Percentiles rank a stretch among this genome's conserved stretches.
Conservation (phyloP, 2,113 vertebrate genomes). For the Azemiops feae region DNA sequence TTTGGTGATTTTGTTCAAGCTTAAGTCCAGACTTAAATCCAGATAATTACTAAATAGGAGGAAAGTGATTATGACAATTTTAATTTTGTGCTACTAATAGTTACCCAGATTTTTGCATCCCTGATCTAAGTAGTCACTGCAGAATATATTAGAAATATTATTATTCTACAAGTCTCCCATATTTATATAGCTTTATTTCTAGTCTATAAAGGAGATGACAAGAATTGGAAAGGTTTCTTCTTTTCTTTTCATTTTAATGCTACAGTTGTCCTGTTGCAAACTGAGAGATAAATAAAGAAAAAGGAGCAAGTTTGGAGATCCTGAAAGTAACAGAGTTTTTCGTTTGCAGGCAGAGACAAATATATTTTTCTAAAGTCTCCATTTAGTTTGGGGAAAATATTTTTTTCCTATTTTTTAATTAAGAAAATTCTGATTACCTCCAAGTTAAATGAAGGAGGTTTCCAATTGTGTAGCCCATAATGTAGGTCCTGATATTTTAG, state of each 20-base stretch:
- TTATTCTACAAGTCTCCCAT: not conserved
- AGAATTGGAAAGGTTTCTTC: too few species aligned
- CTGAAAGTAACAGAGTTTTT: not conserved
- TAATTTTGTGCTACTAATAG: not conserved
- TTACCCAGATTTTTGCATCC: not conserved
- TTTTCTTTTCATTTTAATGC: not conserved
- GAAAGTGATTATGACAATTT: not conserved
- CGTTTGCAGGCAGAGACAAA: not conserved
- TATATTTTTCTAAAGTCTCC: not conserved
- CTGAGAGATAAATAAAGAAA: not conserved
- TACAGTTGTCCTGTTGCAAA: not conserved
- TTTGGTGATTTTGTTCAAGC: not conserved
- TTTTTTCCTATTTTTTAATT: not conserved
- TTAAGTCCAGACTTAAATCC: not conserved
- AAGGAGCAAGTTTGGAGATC: not conserved
- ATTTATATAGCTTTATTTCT: not conserved
- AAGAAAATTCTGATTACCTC: not conserved
- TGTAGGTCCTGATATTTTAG: conserved; percentile 6
- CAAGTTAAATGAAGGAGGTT: not conserved
- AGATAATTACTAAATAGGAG: not conserved
- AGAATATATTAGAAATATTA: not conserved
- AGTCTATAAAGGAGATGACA: not conserved
- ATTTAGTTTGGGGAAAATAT: not conserved
- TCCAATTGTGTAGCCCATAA: not conserved
- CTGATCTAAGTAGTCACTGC: not conserved